A percentile compares a stretch with the other conserved stretches of the same genome.
These are phyloP conservation scores for Pardosa pseudoannulata DNA, from an alignment of 2,888 invertebrate genomes.

Conservation along the genomic window DNA sequence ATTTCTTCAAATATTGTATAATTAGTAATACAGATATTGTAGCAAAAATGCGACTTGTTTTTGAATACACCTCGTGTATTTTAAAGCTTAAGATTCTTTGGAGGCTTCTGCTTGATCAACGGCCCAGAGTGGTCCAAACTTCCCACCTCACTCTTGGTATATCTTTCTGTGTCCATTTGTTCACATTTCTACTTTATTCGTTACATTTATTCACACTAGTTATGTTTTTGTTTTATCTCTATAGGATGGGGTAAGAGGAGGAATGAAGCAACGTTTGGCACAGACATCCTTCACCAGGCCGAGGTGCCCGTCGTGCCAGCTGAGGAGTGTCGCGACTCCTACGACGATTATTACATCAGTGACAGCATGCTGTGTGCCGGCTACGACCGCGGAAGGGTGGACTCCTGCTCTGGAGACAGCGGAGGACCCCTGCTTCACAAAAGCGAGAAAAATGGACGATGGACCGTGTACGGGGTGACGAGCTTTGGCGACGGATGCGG, in stretches of 20 bases:
- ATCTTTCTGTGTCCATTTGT: too few species aligned
- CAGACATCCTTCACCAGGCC: conserved; percentile 90
- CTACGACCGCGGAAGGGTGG: conserved; percentile 86
- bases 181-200: too few species aligned
- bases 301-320: conserved; percentile 90
- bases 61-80: too few species aligned
- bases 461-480: conserved; percentile 89
- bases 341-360: conserved; percentile 89
- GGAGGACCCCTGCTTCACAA: conserved; percentile 84
- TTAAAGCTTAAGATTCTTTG: too few species aligned
- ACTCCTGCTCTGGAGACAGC: conserved; percentile 94
- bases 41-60: too few species aligned
- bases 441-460: conserved; percentile 75
- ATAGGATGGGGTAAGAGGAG: conserved; percentile 85
- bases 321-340: conserved; percentile 87
- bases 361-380: conserved; percentile 97
- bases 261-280: conserved; percentile 80
- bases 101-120: too few species aligned
- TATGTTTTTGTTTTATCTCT: too few species aligned
- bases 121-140: too few species aligned
- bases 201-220: too few species aligned
- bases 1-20: too few species aligned
- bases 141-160: too few species aligned
- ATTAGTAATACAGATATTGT: too few species aligned
- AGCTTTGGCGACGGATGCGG: conserved; percentile 97